Evolutionary conservation across 2,797 vertebrate species (phyloP).

Genomic region (Hyperoplus lanceolatus): DNA sequence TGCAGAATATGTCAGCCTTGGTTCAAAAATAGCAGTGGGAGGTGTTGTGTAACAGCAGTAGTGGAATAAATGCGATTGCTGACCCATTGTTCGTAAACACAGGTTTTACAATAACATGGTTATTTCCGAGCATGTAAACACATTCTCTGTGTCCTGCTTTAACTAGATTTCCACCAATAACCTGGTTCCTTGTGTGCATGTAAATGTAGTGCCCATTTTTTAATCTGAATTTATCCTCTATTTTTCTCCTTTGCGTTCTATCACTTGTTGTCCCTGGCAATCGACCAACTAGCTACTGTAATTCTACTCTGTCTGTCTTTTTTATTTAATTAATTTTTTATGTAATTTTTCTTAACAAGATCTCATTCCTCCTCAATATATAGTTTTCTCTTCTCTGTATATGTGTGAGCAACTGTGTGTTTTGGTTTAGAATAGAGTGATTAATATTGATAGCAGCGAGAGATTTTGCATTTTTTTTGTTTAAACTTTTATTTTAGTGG

Average conservation of each 20-base stretch:
- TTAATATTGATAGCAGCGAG: constrained; percentile 34
- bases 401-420: constrained; percentile 18
- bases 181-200: constrained; percentile 1
- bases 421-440: constrained; percentile 34
- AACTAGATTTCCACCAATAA: constrained; percentile 12
- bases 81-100: constrained; percentile 9
- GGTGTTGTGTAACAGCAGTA: background rate
- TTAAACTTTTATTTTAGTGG: too few species aligned
- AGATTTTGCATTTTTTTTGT: constrained; percentile 8
- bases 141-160: background rate
- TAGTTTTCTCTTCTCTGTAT: constrained; percentile 19
- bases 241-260: background rate
- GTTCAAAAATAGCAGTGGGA: background rate
- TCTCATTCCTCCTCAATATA: constrained; percentile 23
- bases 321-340: background rate
- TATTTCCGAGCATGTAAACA: background rate
- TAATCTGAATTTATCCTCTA: background rate
- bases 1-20: background rate
- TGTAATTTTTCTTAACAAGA: background rate
- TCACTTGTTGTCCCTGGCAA: constrained; percentile 16
- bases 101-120: constrained; percentile 16
- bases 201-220: constrained; percentile 20
- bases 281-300: constrained; percentile 18
- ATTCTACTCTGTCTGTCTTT: constrained; percentile 14
- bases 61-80: constrained; percentile 22